A percentile compares a stretch with the other conserved stretches of the same genome.
These are phyloP conservation scores for Eudyptes chrysolophus DNA, from an alignment of 2,113 vertebrate genomes.

Conservation along the genomic window DNA sequence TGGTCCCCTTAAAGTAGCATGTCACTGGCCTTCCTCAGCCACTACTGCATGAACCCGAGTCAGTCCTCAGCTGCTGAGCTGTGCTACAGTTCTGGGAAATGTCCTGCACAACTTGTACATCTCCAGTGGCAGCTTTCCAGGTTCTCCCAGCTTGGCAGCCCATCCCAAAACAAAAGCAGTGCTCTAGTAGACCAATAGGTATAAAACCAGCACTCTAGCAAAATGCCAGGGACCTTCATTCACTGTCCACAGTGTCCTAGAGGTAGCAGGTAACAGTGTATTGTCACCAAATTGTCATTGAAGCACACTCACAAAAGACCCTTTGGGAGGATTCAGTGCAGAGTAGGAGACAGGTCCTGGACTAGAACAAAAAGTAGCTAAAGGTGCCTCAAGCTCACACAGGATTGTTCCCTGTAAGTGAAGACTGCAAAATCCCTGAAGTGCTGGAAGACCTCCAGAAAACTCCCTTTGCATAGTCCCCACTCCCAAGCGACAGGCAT, in stretches of 20 bases:
- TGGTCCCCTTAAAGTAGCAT: neutral
- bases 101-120: neutral
- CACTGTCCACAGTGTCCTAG: neutral
- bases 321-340: neutral
- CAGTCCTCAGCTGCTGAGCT: neutral
- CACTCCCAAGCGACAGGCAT: neutral
- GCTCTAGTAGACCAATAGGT: neutral
- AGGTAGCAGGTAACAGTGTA: neutral
- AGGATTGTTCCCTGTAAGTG: neutral
- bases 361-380: neutral
- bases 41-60: neutral
- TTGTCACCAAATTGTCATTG: neutral
- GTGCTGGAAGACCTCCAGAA: neutral
- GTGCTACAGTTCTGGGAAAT: neutral
- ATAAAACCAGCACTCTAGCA: neutral
- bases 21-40: neutral
- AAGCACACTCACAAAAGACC: neutral
- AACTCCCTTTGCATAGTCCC: neutral
- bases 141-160: neutral
- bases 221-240: neutral
- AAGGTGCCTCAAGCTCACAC: neutral
- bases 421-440: neutral
- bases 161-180: neutral
- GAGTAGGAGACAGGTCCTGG: neutral
- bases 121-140: neutral